Evolutionary conservation across 2,797 vertebrate genomes (phyloP).

Genomic region (Galago senegalensis): DNA sequence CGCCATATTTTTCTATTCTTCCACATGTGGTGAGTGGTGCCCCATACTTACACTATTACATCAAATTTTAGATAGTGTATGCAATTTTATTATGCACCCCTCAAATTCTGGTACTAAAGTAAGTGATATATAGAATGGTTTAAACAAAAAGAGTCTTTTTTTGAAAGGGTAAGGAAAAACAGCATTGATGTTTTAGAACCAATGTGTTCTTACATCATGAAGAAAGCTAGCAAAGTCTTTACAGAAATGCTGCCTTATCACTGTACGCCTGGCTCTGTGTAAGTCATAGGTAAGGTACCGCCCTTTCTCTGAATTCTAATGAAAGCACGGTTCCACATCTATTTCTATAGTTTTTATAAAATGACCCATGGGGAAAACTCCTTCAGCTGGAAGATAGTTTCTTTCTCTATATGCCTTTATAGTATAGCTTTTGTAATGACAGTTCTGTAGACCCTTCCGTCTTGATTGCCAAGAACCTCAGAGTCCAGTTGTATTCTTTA

Average conservation of each 20-base stretch:
- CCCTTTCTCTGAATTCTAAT: not conserved
- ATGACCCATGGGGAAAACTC: not conserved
- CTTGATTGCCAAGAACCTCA: not conserved
- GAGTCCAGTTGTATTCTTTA: not conserved
- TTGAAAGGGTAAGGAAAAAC: not conserved
- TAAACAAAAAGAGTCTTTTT: constrained; percentile 10
- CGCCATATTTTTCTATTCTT: not conserved
- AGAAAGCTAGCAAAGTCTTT: not conserved
- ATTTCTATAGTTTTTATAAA: constrained; percentile 7
- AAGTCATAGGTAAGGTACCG: not conserved
- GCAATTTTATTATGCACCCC: not conserved
- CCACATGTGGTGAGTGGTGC: not conserved
- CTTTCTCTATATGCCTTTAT: not conserved
- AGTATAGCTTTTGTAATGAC: not conserved
- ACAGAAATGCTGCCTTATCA: not conserved
- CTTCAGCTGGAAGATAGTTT: not conserved
- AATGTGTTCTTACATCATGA: not conserved
- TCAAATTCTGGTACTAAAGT: not conserved
- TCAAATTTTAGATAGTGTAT: not conserved
- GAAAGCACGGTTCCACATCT: not conserved
- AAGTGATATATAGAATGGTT: not conserved
- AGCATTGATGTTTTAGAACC: not conserved
- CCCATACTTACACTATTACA: not conserved
- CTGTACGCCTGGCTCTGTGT: not conserved
- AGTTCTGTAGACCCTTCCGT: not conserved